phyloP scores from a whole-genome alignment of 2,888 invertebrate species.

The Conchocele bisecta region DNA sequence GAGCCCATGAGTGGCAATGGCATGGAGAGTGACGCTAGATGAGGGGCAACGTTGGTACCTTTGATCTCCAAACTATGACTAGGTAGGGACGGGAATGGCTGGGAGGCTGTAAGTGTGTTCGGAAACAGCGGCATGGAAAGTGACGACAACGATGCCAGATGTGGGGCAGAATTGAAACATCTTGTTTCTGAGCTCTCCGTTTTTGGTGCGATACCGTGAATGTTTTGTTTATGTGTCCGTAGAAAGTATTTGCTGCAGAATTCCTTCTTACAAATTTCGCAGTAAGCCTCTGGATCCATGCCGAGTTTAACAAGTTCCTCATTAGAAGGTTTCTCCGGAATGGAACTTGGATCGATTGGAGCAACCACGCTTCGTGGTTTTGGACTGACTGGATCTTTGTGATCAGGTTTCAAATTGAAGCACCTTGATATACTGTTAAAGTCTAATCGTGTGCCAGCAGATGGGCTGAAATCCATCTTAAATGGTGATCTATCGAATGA shows the following conservation, averaged over 20 bases:
- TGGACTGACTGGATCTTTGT: constrained; percentile 51
- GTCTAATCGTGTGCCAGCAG: constrained; percentile 48
- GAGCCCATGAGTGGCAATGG: not conserved
- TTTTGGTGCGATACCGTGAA: constrained; percentile 92
- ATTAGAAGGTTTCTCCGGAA: constrained; percentile 67
- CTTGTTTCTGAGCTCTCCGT: constrained; percentile 38
- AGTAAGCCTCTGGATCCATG: constrained; percentile 83
- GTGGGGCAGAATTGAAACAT: constrained; percentile 33
- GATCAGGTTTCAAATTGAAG: constrained; percentile 57
- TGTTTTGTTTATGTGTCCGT: constrained; percentile 98
- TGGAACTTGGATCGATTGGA: constrained; percentile 35
- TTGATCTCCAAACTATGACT: constrained; percentile 34
- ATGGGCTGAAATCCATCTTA: constrained; percentile 53
- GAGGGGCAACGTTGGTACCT: constrained; percentile 33
- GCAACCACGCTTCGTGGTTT: constrained; percentile 46
- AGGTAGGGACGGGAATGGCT: constrained; percentile 20
- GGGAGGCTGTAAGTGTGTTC: not conserved
- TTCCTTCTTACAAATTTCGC: constrained; percentile 95
- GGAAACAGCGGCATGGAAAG: constrained; percentile 46
- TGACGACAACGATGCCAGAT: constrained; percentile 50
- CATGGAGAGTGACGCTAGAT: constrained; percentile 45
- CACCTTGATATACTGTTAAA: constrained; percentile 48
- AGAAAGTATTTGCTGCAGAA: constrained; percentile 99
- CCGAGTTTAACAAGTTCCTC: constrained; percentile 81
- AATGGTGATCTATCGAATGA: constrained; percentile 1